Conservation (phyloP, 1,140 invertebrate species). For the Mya arenaria region DNA sequence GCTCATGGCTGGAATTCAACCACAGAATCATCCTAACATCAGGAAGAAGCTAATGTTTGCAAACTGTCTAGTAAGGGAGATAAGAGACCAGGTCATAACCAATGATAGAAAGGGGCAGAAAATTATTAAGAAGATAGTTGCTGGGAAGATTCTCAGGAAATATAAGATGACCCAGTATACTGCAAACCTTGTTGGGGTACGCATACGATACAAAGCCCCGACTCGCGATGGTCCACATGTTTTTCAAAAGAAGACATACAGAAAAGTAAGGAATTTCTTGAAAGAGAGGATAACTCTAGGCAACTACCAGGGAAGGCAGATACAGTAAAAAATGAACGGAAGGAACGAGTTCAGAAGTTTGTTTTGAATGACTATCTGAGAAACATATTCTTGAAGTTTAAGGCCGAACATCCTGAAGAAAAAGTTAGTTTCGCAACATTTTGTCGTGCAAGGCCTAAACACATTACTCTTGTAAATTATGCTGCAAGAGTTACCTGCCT, state of each 20-base stretch:
- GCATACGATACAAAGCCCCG: neutral
- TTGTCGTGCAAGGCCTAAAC: slow-evolving; percentile 31
- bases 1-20: neutral
- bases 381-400: slow-evolving; percentile 31
- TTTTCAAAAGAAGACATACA: neutral
- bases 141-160: slow-evolving; percentile 20
- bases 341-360: slow-evolving; percentile 23
- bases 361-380: slow-evolving; percentile 21
- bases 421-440: slow-evolving; percentile 30
- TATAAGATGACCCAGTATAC: slow-evolving; percentile 20
- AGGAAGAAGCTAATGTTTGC: slow-evolving; percentile 17
- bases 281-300: slow-evolving; percentile 32
- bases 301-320: slow-evolving; percentile 28
- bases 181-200: slow-evolving; percentile 4
- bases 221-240: neutral
- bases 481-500: slow-evolving; percentile 7
- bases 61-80: neutral
- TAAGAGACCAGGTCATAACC: neutral
- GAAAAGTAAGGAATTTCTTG: slow-evolving; percentile 4
- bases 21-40: neutral
- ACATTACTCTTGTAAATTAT: neutral
- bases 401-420: slow-evolving; percentile 8
- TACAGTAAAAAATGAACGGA: slow-evolving; percentile 6
- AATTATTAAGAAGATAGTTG: slow-evolving; percentile 11
- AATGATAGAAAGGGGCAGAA: neutral